These are phyloP conservation scores for Corella eumyota DNA, from an alignment of 23 tunicate genomes.

Conservation along the genomic window DNA sequence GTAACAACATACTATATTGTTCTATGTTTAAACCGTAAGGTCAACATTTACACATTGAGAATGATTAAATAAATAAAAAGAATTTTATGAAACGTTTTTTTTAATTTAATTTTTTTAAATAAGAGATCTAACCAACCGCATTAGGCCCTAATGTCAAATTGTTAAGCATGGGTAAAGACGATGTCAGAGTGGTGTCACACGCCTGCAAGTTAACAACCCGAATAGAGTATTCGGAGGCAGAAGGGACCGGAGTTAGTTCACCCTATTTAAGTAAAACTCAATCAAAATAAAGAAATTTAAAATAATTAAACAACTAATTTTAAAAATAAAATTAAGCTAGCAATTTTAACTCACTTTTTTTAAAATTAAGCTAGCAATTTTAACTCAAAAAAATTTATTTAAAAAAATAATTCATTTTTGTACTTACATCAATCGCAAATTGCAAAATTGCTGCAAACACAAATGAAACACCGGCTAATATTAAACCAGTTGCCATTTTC, in stretches of 20 bases:
- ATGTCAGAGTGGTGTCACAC: constrained; percentile 29
- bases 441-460: constrained; percentile 71
- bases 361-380: background rate
- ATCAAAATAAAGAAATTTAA: too few relatives aligned
- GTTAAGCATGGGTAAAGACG: constrained; percentile 6
- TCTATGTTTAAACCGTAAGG: too few relatives aligned
- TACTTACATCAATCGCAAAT: constrained; percentile 58
- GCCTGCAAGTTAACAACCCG: constrained; percentile 53
- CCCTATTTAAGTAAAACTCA: constrained; percentile 2
- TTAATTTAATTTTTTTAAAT: too few relatives aligned
- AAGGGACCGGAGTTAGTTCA: constrained; percentile 31
- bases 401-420: background rate
- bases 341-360: too few relatives aligned
- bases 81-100: too few relatives aligned
- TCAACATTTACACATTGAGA: too few relatives aligned
- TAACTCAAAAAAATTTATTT: background rate
- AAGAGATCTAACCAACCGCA: constrained; percentile 8
- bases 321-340: too few relatives aligned
- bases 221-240: constrained; percentile 30
- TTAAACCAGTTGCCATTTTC: constrained; percentile 57
- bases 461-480: constrained; percentile 70
- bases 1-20: too few relatives aligned
- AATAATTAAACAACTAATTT: too few relatives aligned
- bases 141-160: background rate
- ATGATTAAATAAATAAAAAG: too few relatives aligned